Evolutionary conservation across 2,888 invertebrate genomes (phyloP), one percentile per base, ranked within the genome.

Genomic region (Pharmacophagus antenor): DNA sequence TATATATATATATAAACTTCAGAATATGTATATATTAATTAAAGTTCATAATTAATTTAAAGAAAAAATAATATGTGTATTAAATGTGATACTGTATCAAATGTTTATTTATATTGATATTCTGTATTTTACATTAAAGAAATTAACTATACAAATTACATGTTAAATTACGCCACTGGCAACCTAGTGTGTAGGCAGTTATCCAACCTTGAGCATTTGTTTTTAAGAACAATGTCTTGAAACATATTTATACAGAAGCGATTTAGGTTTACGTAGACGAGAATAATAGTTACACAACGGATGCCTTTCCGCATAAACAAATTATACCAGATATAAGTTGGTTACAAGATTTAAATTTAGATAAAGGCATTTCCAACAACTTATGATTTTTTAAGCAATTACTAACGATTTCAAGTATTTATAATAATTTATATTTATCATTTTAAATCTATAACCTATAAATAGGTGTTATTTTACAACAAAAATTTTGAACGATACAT

Each of bases 161-260:
- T 12, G 31, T 31, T 10, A 31, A 10, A 31, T n/a, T n/a, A 42
- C 7, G 7, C 6, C 22, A 41, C 27, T 53, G 42, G 27, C 53
- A 48, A 41, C 58, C 58, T 59, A 27, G 17, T 42, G 31, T 31
- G 10, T n/a, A 5, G 17, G 49, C 12, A 37, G 17, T 37, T 42
- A 17, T 17, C 22, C 27, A 48, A 60, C 54, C 55, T 60, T 55
- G 50, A 44, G 49, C 22, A 22, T 50, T 22, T 20, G 42, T 54
- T 59, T 59, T 59, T 20, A 46, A 60, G 50, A 60, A 60, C 59
- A 60, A 60, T 60, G 55, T 55, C 50, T 31, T 31, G 50, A 55
- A 55, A 54, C 42, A 60, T 60, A 55, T 60, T 60, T 55, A 60
- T 60, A 37, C 17, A 49, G 31, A 31, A 31, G 49, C 42, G 54